These are phyloP conservation scores for Bombus vancouverensis DNA, from an alignment of 1,140 invertebrate species.

Conservation along the genomic window DNA sequence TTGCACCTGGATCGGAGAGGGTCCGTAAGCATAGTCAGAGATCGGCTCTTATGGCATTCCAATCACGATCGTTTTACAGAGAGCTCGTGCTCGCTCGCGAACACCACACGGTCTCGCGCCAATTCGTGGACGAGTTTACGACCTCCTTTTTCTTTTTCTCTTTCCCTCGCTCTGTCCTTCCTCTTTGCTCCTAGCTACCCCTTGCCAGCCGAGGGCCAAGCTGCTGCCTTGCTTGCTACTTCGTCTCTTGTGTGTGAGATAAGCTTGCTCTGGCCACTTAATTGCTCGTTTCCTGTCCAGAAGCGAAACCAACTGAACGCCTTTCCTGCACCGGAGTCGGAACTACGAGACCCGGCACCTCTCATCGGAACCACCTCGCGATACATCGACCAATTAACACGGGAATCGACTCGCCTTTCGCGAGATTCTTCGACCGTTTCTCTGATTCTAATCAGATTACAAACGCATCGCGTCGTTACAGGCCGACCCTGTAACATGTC, in stretches of 20 bases:
- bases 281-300: constrained; percentile 77
- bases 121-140: constrained; percentile 63
- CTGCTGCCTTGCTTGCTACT: constrained; percentile 47
- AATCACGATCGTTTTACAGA: constrained; percentile 48
- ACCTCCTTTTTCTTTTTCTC: not conserved
- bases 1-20: constrained; percentile 12
- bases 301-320: constrained; percentile 47
- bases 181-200: not conserved
- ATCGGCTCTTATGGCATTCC: constrained; percentile 40
- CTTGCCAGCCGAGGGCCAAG: constrained; percentile 3
- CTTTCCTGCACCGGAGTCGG: constrained; percentile 30
- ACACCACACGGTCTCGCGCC: constrained; percentile 52
- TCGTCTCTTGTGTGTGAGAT: constrained; percentile 46
- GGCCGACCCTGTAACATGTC: not conserved
- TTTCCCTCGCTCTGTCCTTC: not conserved
- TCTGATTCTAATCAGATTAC: constrained; percentile 17
- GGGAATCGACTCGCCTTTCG: constrained; percentile 1
- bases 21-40: not conserved
- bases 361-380: not conserved
- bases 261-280: constrained; percentile 70
- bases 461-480: not conserved
- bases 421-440: not conserved
- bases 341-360: constrained; percentile 25
- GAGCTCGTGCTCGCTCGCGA: not conserved
- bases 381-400: constrained; percentile 7